A percentile compares a stretch with the other conserved stretches of the same genome.
Conservation (phyloP, 2,888 invertebrate species). For the Rhingia rostrata region DNA sequence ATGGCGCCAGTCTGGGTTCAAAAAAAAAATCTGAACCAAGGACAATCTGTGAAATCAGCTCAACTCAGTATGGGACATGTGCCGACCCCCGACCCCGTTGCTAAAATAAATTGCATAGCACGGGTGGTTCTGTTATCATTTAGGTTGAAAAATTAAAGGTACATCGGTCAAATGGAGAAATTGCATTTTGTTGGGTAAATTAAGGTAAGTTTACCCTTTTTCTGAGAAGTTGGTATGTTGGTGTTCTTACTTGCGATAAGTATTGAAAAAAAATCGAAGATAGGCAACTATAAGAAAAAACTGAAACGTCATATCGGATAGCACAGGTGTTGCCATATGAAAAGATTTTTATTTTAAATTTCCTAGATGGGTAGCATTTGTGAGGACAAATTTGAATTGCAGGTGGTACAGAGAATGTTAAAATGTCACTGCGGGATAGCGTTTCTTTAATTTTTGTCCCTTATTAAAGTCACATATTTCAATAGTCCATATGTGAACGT, state of each 20-base stretch:
- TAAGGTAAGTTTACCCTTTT: slow-evolving; percentile 1
- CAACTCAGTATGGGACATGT: neutral
- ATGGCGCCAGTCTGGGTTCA: slow-evolving; percentile 7
- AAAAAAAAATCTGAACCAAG: neutral
- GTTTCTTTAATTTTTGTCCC: too few species aligned
- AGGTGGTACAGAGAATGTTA: too few species aligned
- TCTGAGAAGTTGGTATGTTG: neutral
- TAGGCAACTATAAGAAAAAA: neutral
- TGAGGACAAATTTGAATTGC: too few species aligned
- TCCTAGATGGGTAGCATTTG: too few species aligned
- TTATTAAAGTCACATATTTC: too few species aligned
- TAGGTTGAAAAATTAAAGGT: neutral
- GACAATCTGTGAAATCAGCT: neutral
- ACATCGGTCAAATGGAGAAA: neutral
- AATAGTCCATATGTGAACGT: too few species aligned
- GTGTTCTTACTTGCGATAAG: neutral
- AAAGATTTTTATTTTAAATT: too few species aligned
- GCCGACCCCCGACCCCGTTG: slow-evolving; percentile 9
- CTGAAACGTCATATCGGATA: neutral
- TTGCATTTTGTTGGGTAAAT: slow-evolving; percentile 2
- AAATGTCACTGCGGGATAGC: too few species aligned
- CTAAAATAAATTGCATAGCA: slow-evolving; percentile 12
- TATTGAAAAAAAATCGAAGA: neutral
- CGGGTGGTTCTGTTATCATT: slow-evolving; percentile 9
- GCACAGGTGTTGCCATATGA: too few species aligned